These are phyloP conservation scores for Mechanitis mazaeus DNA, from an alignment of 2,888 invertebrate genomes.

Conservation along the genomic window DNA sequence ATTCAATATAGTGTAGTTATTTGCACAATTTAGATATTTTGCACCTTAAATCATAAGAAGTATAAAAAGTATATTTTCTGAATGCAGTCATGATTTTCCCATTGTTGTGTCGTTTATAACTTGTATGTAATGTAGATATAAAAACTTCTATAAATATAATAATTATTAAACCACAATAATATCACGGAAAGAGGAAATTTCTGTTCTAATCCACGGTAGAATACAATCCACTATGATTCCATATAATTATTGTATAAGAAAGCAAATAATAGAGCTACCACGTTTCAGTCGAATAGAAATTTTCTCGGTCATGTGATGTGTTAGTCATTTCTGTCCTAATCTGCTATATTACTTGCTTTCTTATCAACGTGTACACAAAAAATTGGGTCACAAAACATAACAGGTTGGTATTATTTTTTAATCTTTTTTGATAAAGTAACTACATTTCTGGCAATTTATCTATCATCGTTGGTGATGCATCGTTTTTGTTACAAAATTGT, in stretches of 20 bases:
- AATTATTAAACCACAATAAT: conserved; percentile 22
- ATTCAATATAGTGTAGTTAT: background rate
- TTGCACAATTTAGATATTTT: conserved; percentile 33
- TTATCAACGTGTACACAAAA: conserved; percentile 61
- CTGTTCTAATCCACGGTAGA: conserved; percentile 69
- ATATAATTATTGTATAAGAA: conserved; percentile 49
- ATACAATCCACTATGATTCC: conserved; percentile 45
- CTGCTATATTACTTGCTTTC: conserved; percentile 70
- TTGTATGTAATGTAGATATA: conserved; percentile 32
- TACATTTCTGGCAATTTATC: conserved; percentile 32
- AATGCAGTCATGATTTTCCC: conserved; percentile 41
- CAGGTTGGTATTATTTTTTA: conserved; percentile 62
- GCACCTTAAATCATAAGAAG: conserved; percentile 26
- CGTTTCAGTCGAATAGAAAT: conserved; percentile 69
- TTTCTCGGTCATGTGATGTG: conserved; percentile 68
- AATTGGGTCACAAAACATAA: conserved; percentile 50
- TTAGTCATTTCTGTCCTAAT: conserved; percentile 48
- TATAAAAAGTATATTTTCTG: conserved; percentile 3
- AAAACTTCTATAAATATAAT: conserved; percentile 30
- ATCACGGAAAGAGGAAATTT: conserved; percentile 72
- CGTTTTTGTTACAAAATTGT: conserved; percentile 8
- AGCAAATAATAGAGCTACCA: conserved; percentile 60
- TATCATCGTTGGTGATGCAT: conserved; percentile 4
- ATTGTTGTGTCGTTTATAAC: conserved; percentile 40
- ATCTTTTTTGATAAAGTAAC: conserved; percentile 42